Conservation (phyloP, 2,888 invertebrate genomes). For the Antheraea assamensis region DNA sequence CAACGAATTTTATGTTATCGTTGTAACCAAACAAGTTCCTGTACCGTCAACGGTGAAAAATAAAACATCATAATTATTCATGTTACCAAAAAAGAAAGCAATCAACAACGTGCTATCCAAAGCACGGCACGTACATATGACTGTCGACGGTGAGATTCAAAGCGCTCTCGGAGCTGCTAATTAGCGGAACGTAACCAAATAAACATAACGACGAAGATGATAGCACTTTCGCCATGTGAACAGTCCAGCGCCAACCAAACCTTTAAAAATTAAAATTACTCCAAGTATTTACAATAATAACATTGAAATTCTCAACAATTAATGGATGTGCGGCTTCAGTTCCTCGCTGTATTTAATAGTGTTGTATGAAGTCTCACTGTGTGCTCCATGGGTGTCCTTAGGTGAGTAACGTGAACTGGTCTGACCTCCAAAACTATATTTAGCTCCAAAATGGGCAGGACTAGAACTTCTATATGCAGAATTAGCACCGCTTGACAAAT, state of each 20-base stretch:
- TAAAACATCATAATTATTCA: slow-evolving; percentile 50
- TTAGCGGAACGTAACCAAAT: slow-evolving; percentile 62
- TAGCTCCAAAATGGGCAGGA: slow-evolving; percentile 63
- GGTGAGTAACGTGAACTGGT: slow-evolving; percentile 53
- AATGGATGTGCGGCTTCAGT: slow-evolving; percentile 65
- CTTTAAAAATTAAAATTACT: slow-evolving; percentile 27
- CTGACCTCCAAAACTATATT: slow-evolving; percentile 61
- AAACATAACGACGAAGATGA: slow-evolving; percentile 44
- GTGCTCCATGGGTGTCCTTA: slow-evolving; percentile 67
- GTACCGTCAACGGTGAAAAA: slow-evolving; percentile 33
- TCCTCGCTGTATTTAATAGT: slow-evolving; percentile 79
- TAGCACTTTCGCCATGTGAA: slow-evolving; percentile 44
- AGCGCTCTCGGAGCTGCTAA: slow-evolving; percentile 42
- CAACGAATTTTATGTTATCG: neutral
- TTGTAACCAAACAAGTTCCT: slow-evolving; percentile 38
- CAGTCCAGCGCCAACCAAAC: slow-evolving; percentile 1
- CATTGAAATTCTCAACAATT: slow-evolving; percentile 29
- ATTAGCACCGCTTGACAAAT: slow-evolving; percentile 51
- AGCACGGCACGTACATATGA: slow-evolving; percentile 40
- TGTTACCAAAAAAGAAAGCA: slow-evolving; percentile 58
- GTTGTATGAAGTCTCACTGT: slow-evolving; percentile 72
- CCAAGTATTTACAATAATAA: slow-evolving; percentile 55
- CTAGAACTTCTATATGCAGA: slow-evolving; percentile 64
- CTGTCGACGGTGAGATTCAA: slow-evolving; percentile 41
- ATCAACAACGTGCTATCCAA: slow-evolving; percentile 43